Percentiles rank a stretch among this genome's conserved stretches.
phyloP scores from a whole-genome alignment of 2,888 invertebrate species.

The Ophraella communa region DNA sequence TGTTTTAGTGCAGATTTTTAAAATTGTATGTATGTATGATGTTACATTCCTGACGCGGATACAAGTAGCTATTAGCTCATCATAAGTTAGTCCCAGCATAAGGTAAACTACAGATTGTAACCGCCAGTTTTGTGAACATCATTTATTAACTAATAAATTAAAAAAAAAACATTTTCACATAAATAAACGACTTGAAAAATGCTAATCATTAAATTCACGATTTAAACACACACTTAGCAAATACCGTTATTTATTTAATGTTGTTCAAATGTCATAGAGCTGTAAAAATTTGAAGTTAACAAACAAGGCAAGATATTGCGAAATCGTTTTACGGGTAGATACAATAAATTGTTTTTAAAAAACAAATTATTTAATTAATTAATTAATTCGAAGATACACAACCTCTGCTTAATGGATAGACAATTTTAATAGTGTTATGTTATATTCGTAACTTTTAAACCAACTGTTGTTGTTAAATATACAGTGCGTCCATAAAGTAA shows the following conservation, averaged over 20 bases:
- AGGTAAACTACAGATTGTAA: not conserved
- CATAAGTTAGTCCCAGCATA: slow-evolving; percentile 4
- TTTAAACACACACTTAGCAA: slow-evolving; percentile 8
- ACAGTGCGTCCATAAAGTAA: too few relatives aligned
- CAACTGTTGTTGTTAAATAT: too few relatives aligned
- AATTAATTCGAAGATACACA: too few relatives aligned
- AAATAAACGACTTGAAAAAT: slow-evolving; percentile 7
- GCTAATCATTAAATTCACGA: slow-evolving; percentile 16
- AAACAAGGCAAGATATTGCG: not conserved
- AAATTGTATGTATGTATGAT: not conserved
- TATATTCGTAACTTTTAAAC: too few relatives aligned
- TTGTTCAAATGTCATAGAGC: not conserved
- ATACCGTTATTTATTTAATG: slow-evolving; percentile 19
- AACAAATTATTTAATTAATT: too few relatives aligned
- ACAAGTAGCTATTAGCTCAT: not conserved
- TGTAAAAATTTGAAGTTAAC: not conserved
- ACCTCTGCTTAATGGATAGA: too few relatives aligned
- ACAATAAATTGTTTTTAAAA: not conserved
- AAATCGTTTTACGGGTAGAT: not conserved
- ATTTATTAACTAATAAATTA: slow-evolving; percentile 3
- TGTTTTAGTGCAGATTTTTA: not conserved
- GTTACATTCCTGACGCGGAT: not conserved
- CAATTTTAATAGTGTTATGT: too few relatives aligned
- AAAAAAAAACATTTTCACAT: slow-evolving; percentile 4
- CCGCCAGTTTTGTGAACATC: not conserved